Percentiles rank a stretch among this genome's conserved stretches.
Evolutionary conservation across 2,113 vertebrate species (phyloP).

Genomic region (Manacus vitellinus): DNA sequence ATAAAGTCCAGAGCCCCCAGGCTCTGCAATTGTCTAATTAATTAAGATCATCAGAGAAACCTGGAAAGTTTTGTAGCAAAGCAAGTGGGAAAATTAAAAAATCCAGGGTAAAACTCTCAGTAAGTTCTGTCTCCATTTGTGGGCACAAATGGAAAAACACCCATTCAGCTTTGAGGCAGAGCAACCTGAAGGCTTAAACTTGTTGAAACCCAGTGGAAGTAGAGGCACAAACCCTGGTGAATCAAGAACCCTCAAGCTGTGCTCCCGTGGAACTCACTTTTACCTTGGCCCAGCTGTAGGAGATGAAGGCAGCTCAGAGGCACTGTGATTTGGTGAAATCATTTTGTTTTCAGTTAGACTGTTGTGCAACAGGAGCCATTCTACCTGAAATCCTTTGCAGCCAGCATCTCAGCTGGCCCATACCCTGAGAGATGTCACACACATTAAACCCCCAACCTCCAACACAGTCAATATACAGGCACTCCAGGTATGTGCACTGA

Average conservation of each 20-base stretch:
- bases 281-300: not conserved
- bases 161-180: not conserved
- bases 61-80: not conserved
- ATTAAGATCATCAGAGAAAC: not conserved
- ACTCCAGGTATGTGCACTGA: fast-evolving
- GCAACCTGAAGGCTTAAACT: not conserved
- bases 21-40: not conserved
- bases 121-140: not conserved
- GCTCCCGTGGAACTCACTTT: not conserved
- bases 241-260: not conserved
- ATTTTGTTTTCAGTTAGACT: not conserved
- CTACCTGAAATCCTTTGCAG: not conserved
- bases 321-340: not conserved
- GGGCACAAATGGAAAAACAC: not conserved
- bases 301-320: not conserved
- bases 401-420: not conserved
- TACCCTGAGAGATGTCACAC: fast-evolving
- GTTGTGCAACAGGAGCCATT: not conserved
- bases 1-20: too few species aligned
- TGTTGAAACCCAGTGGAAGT: not conserved
- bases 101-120: not conserved
- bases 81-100: not conserved
- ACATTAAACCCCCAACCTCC: not conserved
- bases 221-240: not conserved
- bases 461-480: too few species aligned